These are phyloP conservation scores for Philopedon plagiatum DNA, from an alignment of 2,888 invertebrate species.

Conservation along the genomic window DNA sequence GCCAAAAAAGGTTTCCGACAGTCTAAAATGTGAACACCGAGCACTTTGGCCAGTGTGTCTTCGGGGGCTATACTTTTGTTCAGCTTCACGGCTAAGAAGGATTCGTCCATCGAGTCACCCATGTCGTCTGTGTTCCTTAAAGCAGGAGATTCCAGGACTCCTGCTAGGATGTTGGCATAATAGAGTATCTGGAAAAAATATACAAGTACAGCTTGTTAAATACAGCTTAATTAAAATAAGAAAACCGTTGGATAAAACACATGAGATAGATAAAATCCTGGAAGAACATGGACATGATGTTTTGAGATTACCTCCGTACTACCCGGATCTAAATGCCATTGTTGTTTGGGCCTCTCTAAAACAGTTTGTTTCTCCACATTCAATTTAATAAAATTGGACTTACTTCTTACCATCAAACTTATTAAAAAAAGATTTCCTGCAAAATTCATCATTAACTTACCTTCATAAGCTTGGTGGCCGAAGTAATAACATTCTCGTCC, in stretches of 20 bases:
- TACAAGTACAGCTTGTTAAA: too few species aligned
- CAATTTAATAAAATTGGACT: not conserved
- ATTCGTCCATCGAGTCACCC: slow-evolving; percentile 68
- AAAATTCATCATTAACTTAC: slow-evolving; percentile 64
- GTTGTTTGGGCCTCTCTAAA: too few species aligned
- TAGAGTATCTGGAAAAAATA: slow-evolving; percentile 78
- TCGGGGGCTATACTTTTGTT: slow-evolving; percentile 67
- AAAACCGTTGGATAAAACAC: too few species aligned
- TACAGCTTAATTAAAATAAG: too few species aligned
- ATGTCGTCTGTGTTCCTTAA: slow-evolving; percentile 73
- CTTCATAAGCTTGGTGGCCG: slow-evolving; percentile 91
- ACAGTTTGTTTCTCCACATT: not conserved
- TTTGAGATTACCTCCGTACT: too few species aligned
- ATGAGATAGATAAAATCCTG: too few species aligned
- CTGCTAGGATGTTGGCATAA: slow-evolving; percentile 91
- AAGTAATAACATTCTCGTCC: slow-evolving; percentile 87
- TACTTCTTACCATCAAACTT: not conserved
- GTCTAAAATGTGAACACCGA: slow-evolving; percentile 84
- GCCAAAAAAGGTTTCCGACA: slow-evolving; percentile 87
- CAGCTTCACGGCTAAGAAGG: slow-evolving; percentile 62
- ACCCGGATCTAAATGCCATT: too few species aligned
- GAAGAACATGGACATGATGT: too few species aligned
- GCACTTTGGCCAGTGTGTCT: slow-evolving; percentile 80
- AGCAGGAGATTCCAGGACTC: slow-evolving; percentile 79
- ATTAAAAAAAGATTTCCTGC: too few species aligned